Conservation (phyloP, 2,797 vertebrate species). For the Uromys caudimaculatus region DNA sequence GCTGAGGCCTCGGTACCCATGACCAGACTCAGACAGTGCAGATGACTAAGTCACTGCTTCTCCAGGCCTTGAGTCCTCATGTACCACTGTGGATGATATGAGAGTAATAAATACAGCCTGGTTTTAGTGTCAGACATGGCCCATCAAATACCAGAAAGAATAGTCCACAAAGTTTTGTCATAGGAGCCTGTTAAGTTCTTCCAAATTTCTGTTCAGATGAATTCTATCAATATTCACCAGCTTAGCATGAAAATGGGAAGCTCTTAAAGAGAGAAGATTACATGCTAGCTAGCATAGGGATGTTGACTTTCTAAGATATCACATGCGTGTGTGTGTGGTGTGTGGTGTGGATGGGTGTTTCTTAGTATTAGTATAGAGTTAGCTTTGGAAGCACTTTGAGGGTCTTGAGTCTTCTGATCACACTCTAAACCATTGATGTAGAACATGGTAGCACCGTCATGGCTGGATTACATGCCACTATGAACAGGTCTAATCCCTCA, state of each 20-base stretch:
- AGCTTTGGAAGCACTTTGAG: background rate
- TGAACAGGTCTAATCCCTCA: too few species aligned
- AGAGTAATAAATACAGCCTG: too few species aligned
- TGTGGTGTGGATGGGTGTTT: background rate
- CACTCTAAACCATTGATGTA: background rate
- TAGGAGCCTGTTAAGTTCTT: background rate
- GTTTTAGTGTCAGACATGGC: background rate
- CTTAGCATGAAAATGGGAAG: background rate
- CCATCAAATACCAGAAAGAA: background rate
- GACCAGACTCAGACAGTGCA: background rate
- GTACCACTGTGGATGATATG: fast-evolving
- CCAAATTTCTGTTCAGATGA: background rate
- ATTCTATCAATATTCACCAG: background rate
- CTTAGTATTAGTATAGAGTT: background rate
- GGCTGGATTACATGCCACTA: background rate
- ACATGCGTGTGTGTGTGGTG: background rate
- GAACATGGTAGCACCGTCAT: background rate
- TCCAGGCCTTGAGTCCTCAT: background rate
- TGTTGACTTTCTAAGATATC: background rate
- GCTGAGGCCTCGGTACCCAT: background rate
- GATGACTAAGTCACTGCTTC: background rate
- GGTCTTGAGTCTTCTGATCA: background rate
- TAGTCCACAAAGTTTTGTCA: background rate
- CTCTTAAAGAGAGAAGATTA: background rate
- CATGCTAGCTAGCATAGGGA: background rate